Percentiles rank a stretch among this genome's conserved stretches.
phyloP scores from a whole-genome alignment of 2,797 vertebrate species.

The Silurus lanzhouensis region DNA sequence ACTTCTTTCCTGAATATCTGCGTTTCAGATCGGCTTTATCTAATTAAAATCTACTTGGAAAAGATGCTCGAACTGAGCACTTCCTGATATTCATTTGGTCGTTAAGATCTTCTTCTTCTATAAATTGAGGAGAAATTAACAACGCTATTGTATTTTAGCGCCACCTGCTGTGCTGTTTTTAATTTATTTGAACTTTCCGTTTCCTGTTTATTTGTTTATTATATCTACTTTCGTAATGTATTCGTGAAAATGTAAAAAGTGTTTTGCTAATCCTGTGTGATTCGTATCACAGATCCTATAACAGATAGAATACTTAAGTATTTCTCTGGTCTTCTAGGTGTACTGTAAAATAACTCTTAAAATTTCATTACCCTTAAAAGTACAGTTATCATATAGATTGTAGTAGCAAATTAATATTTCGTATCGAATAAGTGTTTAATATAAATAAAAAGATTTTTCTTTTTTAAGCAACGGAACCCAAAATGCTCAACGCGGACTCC shows the following conservation, averaged over 20 bases:
- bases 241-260: background rate
- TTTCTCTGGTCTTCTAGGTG: background rate
- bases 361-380: too few relatives aligned
- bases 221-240: background rate
- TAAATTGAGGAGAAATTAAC: background rate
- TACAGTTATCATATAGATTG: background rate
- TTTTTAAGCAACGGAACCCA: background rate
- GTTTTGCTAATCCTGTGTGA: background rate
- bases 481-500: background rate
- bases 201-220: background rate
- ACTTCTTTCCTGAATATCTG: background rate
- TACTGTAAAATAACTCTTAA: background rate
- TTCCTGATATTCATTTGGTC: background rate
- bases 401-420: background rate
- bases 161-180: background rate
- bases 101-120: background rate
- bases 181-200: background rate
- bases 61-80: background rate
- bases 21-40: background rate
- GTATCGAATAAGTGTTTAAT: background rate
- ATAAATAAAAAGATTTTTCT: background rate
- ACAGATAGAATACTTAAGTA: too few relatives aligned
- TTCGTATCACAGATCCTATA: background rate
- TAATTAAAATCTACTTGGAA: background rate
- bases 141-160: background rate